Evolutionary conservation across 2,113 vertebrate genomes (phyloP).

Genomic region (Vicugna pacos): DNA sequence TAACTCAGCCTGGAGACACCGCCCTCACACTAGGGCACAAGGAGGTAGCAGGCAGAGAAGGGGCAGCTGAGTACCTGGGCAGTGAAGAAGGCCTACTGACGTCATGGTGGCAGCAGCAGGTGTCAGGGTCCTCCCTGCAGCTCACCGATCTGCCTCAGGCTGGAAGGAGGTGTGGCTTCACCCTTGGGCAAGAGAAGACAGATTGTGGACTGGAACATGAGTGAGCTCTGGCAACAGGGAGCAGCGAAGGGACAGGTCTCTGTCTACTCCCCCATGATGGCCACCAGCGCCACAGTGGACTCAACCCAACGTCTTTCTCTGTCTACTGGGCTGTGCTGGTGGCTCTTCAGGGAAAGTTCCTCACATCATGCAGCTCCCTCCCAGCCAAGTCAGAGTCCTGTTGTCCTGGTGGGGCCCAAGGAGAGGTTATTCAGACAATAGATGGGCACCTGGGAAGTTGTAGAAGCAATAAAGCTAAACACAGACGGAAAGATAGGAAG

Average conservation of each 20-base stretch:
- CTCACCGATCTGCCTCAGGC: accelerated
- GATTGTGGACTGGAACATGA: accelerated
- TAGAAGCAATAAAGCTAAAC: not conserved
- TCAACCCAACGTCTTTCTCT: accelerated
- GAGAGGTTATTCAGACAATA: not conserved
- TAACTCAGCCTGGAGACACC: accelerated
- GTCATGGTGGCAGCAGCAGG: accelerated
- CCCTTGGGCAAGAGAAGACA: not conserved
- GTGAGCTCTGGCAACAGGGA: accelerated
- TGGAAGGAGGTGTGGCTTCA: not conserved
- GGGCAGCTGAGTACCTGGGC: not conserved
- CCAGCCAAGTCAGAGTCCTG: not conserved
- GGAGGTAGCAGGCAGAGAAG: not conserved
- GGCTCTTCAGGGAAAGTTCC: not conserved
- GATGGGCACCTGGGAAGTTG: no score
- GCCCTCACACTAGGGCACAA: accelerated
- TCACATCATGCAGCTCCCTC: no score
- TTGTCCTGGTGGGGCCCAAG: not conserved
- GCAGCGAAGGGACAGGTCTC: no score
- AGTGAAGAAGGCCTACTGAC: accelerated
- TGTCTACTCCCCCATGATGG: no score
- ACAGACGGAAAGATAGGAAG: not conserved
- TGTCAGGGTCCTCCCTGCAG: not conserved
- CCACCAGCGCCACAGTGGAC: accelerated
- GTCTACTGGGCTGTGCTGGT: not conserved